phyloP scores from a whole-genome alignment of 2,797 vertebrate genomes.

The Syngnathus rostellatus region DNA sequence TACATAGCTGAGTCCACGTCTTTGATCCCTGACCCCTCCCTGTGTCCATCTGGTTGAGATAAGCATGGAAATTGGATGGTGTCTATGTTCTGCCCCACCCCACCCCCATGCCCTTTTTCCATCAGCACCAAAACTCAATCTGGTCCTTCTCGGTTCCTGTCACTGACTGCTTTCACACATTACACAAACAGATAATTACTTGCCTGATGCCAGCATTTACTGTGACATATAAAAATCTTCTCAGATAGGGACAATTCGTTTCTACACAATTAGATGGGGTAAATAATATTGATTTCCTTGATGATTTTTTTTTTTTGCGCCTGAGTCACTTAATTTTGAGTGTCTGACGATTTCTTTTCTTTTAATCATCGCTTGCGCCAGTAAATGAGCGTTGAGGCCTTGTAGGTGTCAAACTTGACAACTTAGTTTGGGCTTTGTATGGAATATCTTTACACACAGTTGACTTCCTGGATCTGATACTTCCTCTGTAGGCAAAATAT shows the following conservation, averaged over 20 bases:
- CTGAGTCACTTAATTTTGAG: too few species aligned
- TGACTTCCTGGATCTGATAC: not conserved
- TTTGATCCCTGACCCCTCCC: conserved; percentile 14
- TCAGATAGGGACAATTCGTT: not conserved
- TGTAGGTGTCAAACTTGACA: too few species aligned
- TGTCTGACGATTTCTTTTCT: not conserved
- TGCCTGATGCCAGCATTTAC: not conserved
- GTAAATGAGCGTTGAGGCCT: too few species aligned
- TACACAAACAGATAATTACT: not conserved
- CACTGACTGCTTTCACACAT: not conserved
- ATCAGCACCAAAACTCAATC: conserved; percentile 10
- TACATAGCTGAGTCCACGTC: conserved; percentile 8
- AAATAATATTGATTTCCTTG: not conserved
- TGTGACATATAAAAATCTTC: not conserved
- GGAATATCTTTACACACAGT: too few species aligned
- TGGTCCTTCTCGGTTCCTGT: not conserved
- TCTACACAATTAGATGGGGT: not conserved
- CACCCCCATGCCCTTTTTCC: not conserved
- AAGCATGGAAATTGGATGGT: conserved; percentile 10
- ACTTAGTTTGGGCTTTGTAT: too few species aligned
- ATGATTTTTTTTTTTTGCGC: too few species aligned
- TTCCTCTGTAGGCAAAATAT: not conserved
- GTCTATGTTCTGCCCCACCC: conserved; percentile 11
- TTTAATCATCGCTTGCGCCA: not conserved
- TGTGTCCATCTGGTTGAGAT: conserved; percentile 26